Evolutionary conservation across 1,140 invertebrate species (phyloP).

Genomic region (Drosophila pectinifera): DNA sequence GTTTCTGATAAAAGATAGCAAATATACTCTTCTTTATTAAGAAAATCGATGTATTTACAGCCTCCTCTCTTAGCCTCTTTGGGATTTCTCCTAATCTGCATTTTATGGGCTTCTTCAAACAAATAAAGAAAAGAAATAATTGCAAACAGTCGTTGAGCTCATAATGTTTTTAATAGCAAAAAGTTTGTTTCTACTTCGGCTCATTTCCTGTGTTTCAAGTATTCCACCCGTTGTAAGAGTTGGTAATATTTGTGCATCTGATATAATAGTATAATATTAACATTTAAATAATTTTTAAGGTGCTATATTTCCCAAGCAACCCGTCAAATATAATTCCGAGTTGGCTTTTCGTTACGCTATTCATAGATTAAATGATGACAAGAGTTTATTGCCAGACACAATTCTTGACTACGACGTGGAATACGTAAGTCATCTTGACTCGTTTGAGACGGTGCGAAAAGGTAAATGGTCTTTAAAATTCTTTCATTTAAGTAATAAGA

Average conservation of each 20-base stretch:
- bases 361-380: conserved; percentile 94
- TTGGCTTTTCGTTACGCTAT: conserved; percentile 96
- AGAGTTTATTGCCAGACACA: conserved; percentile 91
- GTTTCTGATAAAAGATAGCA: neutral
- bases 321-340: conserved; percentile 90
- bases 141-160: neutral
- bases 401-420: conserved; percentile 95
- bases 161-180: conserved; percentile 7
- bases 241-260: conserved; percentile 16
- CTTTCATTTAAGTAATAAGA: neutral
- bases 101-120: neutral
- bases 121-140: neutral
- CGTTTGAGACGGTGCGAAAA: conserved; percentile 94
- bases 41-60: neutral
- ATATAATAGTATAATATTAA: neutral
- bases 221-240: conserved; percentile 41
- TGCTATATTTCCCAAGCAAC: conserved; percentile 94
- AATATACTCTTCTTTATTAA: too few relatives aligned
- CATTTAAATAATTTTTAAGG: conserved; percentile 84
- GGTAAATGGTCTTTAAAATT: conserved; percentile 86
- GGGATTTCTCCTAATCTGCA: neutral
- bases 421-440: conserved; percentile 92
- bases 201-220: conserved; percentile 7
- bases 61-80: neutral
- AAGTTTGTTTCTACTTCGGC: conserved; percentile 5